These are phyloP conservation scores for Nymphalis polychloros DNA, from an alignment of 2,888 invertebrate species.

Conservation along the genomic window DNA sequence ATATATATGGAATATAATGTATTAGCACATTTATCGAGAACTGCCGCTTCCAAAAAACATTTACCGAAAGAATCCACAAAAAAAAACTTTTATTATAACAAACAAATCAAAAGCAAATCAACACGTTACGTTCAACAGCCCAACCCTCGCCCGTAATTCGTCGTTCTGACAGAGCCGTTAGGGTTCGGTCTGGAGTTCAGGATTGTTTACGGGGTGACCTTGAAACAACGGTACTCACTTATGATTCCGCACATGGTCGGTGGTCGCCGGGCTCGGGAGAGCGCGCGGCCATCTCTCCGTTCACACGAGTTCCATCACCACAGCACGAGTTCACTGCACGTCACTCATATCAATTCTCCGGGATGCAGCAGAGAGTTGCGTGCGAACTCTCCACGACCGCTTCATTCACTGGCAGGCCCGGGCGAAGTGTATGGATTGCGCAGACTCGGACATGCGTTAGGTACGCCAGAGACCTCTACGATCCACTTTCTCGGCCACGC, in stretches of 20 bases:
- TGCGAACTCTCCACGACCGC: conserved; percentile 57
- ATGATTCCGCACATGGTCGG: conserved; percentile 71
- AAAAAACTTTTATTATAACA: neutral
- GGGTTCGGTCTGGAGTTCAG: conserved; percentile 9
- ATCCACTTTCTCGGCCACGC: conserved; percentile 55
- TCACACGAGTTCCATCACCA: conserved; percentile 66
- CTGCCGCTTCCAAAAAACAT: neutral
- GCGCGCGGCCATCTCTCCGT: conserved; percentile 71
- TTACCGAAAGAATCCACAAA: neutral
- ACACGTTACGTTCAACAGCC: conserved; percentile 3
- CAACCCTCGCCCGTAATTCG: neutral
- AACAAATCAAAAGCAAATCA: neutral
- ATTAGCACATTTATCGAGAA: neutral
- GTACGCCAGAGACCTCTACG: conserved; percentile 64
- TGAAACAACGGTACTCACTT: conserved; percentile 65
- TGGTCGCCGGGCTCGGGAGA: conserved; percentile 66
- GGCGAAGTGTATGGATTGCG: conserved; percentile 61
- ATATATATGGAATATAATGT: neutral
- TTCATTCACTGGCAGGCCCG: conserved; percentile 78
- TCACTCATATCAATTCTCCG: conserved; percentile 61
- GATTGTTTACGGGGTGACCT: conserved; percentile 53
- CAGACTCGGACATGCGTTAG: conserved; percentile 71
- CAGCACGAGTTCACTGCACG: conserved; percentile 56
- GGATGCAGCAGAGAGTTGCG: conserved; percentile 42
- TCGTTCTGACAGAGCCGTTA: neutral